Evolutionary conservation across 2,113 vertebrate genomes (phyloP).

Genomic region (Spizaetus ornatus): DNA sequence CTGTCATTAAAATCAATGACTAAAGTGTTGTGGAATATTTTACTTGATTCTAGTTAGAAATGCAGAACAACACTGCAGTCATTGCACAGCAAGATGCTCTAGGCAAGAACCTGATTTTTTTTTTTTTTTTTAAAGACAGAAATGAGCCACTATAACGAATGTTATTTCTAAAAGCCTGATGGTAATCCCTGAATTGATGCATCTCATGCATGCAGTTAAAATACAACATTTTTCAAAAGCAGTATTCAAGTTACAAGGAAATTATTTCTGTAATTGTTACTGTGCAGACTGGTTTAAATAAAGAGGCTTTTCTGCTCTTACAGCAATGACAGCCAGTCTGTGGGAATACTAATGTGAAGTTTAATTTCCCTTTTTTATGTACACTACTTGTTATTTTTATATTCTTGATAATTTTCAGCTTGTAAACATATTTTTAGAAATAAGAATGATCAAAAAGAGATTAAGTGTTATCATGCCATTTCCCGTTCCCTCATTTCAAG

Average conservation of each 20-base stretch:
- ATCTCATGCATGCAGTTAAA: background rate
- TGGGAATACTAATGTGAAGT: background rate
- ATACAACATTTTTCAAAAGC: background rate
- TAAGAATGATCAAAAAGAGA: background rate
- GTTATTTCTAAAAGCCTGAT: background rate
- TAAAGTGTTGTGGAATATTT: conserved; percentile 20
- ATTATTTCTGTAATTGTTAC: background rate
- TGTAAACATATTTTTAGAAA: background rate
- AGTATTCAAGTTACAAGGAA: background rate
- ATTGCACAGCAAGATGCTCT: background rate
- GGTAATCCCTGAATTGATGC: background rate
- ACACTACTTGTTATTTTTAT: background rate
- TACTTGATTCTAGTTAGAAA: conserved; percentile 13
- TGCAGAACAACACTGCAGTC: background rate
- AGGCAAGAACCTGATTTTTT: background rate
- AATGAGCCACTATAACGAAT: background rate
- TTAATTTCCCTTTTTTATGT: background rate
- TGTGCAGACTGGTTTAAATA: background rate
- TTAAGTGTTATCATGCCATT: background rate
- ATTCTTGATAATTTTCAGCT: background rate
- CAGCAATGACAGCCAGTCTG: background rate
- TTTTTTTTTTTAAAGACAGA: background rate
- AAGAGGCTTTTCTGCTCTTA: background rate
- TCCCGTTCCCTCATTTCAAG: conserved; percentile 11
- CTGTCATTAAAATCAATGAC: conserved; percentile 28